Percentiles rank a stretch among this genome's conserved stretches.
Conservation (phyloP, 1,140 invertebrate genomes). For the Drosophila suzukii region DNA sequence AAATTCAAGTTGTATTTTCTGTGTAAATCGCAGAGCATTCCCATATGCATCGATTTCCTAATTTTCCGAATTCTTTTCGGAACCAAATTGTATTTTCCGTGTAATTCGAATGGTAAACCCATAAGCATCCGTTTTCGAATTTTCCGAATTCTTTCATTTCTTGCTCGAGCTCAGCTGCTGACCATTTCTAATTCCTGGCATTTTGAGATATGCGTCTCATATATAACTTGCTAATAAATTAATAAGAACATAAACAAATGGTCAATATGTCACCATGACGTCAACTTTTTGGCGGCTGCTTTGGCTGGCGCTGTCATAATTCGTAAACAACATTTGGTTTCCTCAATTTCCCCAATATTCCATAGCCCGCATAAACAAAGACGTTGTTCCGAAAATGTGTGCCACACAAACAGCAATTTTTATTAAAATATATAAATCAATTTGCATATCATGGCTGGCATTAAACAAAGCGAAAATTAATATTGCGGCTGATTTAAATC, state of each 20-base stretch:
- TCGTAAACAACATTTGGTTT: slow-evolving; percentile 51
- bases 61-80: background rate
- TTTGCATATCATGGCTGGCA: slow-evolving; percentile 45
- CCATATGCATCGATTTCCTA: background rate
- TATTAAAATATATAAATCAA: slow-evolving; percentile 67
- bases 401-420: slow-evolving; percentile 34
- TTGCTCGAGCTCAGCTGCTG: slow-evolving; percentile 40
- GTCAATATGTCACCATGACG: slow-evolving; percentile 74
- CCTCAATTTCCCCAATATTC: slow-evolving; percentile 33
- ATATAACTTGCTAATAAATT: slow-evolving; percentile 48
- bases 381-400: slow-evolving; percentile 23
- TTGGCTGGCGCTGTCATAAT: slow-evolving; percentile 56
- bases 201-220: slow-evolving; percentile 47
- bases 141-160: background rate
- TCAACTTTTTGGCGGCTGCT: slow-evolving; percentile 59
- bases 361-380: slow-evolving; percentile 13
- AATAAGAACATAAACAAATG: slow-evolving; percentile 69
- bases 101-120: background rate
- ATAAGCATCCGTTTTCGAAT: background rate
- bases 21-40: background rate
- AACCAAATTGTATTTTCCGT: background rate
- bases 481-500: slow-evolving; percentile 68
- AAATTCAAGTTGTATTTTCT: too few species aligned
- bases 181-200: slow-evolving; percentile 30
- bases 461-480: slow-evolving; percentile 52